These are phyloP conservation scores for Ciconia maguari DNA, from an alignment of 2,113 vertebrate species.

Conservation along the genomic window DNA sequence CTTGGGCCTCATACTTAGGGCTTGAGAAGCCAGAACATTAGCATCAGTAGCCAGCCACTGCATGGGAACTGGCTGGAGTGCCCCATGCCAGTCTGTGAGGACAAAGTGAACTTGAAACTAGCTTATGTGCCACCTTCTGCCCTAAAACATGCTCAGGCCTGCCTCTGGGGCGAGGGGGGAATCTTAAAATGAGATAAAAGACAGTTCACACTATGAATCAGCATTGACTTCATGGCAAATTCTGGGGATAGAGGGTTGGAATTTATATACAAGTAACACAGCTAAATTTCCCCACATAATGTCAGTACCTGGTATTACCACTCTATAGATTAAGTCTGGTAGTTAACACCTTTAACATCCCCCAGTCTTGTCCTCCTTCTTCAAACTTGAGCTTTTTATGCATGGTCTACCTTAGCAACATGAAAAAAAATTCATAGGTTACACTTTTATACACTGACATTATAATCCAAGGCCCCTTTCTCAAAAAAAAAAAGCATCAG, in stretches of 20 bases:
- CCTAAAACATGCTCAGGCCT: neutral
- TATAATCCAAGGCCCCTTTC: neutral
- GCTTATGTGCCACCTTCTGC: neutral
- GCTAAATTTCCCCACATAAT: neutral
- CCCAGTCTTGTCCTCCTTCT: neutral
- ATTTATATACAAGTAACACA: neutral
- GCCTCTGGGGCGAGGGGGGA: too few species aligned
- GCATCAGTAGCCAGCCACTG: neutral
- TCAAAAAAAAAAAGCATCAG: neutral
- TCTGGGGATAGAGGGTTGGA: neutral
- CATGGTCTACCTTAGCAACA: neutral
- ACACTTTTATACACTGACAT: neutral
- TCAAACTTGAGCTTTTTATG: neutral
- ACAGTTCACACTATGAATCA: neutral
- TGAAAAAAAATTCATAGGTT: neutral
- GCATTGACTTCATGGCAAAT: neutral
- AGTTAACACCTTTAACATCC: neutral
- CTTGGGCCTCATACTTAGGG: neutral
- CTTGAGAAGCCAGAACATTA: neutral
- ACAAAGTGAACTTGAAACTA: neutral
- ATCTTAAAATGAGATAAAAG: neutral
- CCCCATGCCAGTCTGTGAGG: fast-evolving
- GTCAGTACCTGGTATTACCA: neutral
- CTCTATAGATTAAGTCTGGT: neutral
- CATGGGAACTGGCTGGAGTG: neutral